Conservation (phyloP, 2,888 invertebrate genomes). For the Chymomyza procnemis region DNA sequence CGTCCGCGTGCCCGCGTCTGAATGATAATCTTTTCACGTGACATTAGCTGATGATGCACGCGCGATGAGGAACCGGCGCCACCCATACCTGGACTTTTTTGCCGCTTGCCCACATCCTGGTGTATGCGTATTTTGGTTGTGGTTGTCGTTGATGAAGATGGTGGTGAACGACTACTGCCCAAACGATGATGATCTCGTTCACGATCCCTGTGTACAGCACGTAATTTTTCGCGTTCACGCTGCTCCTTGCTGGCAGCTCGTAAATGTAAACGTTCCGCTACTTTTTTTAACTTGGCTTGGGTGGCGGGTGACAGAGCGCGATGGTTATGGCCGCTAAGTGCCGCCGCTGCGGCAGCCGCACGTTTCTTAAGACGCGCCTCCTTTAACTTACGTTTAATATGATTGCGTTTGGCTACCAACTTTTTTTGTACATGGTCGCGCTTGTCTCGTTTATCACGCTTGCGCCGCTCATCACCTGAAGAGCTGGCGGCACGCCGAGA, state of each 20-base stretch:
- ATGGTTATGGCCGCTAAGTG: conserved; percentile 71
- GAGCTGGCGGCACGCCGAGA: conserved; percentile 79
- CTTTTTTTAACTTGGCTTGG: conserved; percentile 74
- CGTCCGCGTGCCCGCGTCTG: conserved; percentile 77
- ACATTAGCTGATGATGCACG: conserved; percentile 77
- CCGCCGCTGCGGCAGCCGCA: conserved; percentile 64
- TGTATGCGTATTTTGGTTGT: conserved; percentile 76
- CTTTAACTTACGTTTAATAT: conserved; percentile 76
- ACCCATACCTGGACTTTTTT: conserved; percentile 75
- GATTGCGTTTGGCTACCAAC: conserved; percentile 77
- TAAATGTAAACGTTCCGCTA: conserved; percentile 75
- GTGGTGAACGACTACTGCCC: conserved; percentile 76
- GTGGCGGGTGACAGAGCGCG: conserved; percentile 73
- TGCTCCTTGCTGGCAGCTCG: conserved; percentile 76
- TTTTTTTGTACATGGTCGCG: conserved; percentile 77
- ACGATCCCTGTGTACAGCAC: conserved; percentile 76
- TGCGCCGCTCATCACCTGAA: conserved; percentile 80
- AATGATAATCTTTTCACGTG: conserved; percentile 77
- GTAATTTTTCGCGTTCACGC: conserved; percentile 79
- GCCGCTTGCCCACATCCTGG: conserved; percentile 79
- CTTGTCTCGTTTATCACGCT: conserved; percentile 77
- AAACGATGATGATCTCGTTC: conserved; percentile 78
- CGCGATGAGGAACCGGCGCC: conserved; percentile 70
- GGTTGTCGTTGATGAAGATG: conserved; percentile 57
- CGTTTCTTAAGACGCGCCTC: conserved; percentile 77